Evolutionary conservation across 1,140 invertebrate species (phyloP), one percentile per base, ranked within the genome.

Genomic region (Thalassaphorura encarpata): DNA sequence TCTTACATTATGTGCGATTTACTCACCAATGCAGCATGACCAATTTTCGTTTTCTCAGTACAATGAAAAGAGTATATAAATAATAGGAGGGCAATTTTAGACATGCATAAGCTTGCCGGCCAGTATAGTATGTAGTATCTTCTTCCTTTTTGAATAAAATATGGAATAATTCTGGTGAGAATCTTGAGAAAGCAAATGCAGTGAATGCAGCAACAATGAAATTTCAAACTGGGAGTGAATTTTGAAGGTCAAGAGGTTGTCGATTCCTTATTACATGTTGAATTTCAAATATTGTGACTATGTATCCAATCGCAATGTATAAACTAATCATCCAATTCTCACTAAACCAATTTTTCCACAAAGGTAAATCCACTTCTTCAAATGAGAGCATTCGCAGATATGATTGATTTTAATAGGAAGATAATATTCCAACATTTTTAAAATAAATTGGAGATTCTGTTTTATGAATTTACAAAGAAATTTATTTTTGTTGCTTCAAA

Each of bases 1-100:
- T 43, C 57, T 52, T 59, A n/a, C 29, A 40, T n/a, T n/a, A n/a
- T n/a, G n/a, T n/a, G n/a, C n/a, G n/a, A n/a, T n/a, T n/a, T n/a
- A n/a, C n/a, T n/a, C n/a, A 60, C 58, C 58, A 60, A 28, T 60
- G 58, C 24, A 60, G n/a, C n/a, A 55, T 24, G 27, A 60, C 40
- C 1, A 60, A 39, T 31, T 54, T 54, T 42, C 54, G 47, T 47
- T 60, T 54, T 33, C 58, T 24, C 15, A 60, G 43, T 2, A 60
- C 58, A 47, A 60, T 60, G 31, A 60, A 60, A 6, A 52, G n/a
- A 5, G 58, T 60, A 31, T 60, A 52, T 8, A n/a, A n/a, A n/a
- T n/a, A 42, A 41, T 18, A 60, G 41, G 24, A 54, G 52, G 1
- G 33, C 36, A 21, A 28, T 27, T 46, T 60, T 60, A 15, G 58